Conservation (phyloP, 2,888 invertebrate species). For the Perithous albicinctus region DNA sequence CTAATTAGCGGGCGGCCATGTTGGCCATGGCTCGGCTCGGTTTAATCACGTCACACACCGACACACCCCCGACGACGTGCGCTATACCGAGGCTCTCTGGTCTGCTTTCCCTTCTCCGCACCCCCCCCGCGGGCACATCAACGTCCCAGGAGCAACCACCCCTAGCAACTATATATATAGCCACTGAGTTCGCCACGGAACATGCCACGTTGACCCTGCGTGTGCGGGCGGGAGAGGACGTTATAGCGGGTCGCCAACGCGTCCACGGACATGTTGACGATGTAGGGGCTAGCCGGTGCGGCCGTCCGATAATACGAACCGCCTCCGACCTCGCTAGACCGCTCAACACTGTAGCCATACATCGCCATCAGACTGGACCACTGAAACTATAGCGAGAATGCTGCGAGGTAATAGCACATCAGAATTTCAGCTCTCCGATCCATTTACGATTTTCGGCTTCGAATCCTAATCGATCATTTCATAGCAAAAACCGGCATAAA, state of each 20-base stretch:
- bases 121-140: constrained; percentile 58
- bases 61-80: constrained; percentile 66
- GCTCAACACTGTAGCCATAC: neutral
- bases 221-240: constrained; percentile 56
- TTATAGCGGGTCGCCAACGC: constrained; percentile 60
- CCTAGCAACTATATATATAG: constrained; percentile 35
- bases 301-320: constrained; percentile 80
- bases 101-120: constrained; percentile 57
- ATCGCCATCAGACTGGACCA: constrained; percentile 16
- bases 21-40: constrained; percentile 75
- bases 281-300: constrained; percentile 80
- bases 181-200: constrained; percentile 60
- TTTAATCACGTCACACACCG: constrained; percentile 80
- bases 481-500: neutral
- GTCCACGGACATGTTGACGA: constrained; percentile 80
- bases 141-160: constrained; percentile 47
- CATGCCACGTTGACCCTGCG: constrained; percentile 63
- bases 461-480: neutral
- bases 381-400: constrained; percentile 24
- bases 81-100: constrained; percentile 43
- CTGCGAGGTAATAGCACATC: neutral
- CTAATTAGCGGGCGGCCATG: constrained; percentile 82
- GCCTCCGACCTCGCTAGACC: constrained; percentile 25
- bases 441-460: neutral
- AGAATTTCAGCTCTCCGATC: neutral